Percentiles rank a stretch among this genome's conserved stretches.
Evolutionary conservation across 2,797 vertebrate genomes (phyloP).

Genomic region (Platalea minor): DNA sequence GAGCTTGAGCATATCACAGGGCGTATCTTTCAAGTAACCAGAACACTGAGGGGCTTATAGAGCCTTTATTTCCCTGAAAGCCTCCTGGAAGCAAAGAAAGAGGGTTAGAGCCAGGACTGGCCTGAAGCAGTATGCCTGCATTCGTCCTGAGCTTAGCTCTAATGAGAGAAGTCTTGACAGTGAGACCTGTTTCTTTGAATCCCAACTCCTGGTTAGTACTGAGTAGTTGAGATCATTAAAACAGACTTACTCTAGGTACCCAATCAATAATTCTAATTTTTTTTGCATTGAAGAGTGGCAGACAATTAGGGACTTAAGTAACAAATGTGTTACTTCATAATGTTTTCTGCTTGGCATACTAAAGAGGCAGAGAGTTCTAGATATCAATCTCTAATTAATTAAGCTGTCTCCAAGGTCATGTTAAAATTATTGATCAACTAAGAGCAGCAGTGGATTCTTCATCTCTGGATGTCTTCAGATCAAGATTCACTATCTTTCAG

Average conservation of each 20-base stretch:
- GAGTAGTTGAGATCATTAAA: background rate
- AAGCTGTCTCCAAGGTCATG: background rate
- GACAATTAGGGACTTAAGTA: background rate
- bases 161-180: background rate
- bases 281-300: background rate
- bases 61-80: background rate
- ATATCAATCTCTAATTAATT: conserved; percentile 31
- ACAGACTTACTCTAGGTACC: background rate
- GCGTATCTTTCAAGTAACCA: background rate
- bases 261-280: background rate
- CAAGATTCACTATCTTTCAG: background rate
- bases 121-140: background rate
- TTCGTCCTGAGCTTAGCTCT: background rate
- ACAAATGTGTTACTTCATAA: background rate
- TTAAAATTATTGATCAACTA: background rate
- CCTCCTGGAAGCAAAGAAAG: background rate
- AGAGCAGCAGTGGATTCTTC: background rate
- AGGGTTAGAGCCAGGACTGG: background rate
- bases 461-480: background rate
- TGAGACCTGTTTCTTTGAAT: background rate
- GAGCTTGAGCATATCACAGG: background rate
- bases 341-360: background rate
- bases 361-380: conserved; percentile 8
- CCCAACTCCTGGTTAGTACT: background rate
- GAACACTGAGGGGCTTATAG: background rate